These are phyloP conservation scores for Muscina levida DNA, from an alignment of 2,888 invertebrate genomes.

Conservation along the genomic window DNA sequence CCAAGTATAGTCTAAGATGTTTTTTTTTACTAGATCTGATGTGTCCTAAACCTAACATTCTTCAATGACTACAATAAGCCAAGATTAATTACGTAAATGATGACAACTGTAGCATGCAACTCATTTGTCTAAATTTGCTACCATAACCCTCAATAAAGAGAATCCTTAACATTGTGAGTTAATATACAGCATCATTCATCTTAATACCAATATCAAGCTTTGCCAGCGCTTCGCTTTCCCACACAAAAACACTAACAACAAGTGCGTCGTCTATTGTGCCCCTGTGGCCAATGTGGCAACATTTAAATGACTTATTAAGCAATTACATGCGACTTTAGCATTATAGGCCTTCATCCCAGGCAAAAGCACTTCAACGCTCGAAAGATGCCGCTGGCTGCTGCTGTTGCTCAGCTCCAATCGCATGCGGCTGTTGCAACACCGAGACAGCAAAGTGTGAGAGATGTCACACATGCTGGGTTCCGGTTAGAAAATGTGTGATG, in stretches of 20 bases:
- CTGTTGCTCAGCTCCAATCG: background rate
- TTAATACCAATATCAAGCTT: no score
- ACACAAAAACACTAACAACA: conserved; percentile 3
- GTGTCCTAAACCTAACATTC: no score
- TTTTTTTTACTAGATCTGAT: no score
- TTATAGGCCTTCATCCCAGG: conserved; percentile 9
- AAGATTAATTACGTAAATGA: no score
- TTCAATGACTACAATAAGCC: no score
- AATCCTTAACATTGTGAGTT: no score
- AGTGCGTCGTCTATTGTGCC: background rate
- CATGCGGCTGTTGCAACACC: conserved; percentile 18
- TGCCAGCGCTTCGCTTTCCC: no score
- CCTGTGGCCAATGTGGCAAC: background rate
- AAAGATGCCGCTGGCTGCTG: background rate
- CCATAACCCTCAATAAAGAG: no score
- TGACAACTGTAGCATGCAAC: no score
- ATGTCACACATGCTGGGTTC: conserved; percentile 66
- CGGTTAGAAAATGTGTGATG: conserved; percentile 56
- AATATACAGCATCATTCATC: no score
- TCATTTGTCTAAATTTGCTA: no score
- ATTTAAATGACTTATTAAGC: conserved; percentile 66
- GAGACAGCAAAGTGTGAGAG: conserved; percentile 64
- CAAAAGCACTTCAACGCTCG: background rate
- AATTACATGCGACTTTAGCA: conserved; percentile 66
- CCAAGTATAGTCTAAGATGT: no score